A percentile compares a stretch with the other conserved stretches of the same genome.
These are phyloP conservation scores for Zaprionus gabonicus DNA, from an alignment of 1,140 invertebrate species.

Conservation along the genomic window DNA sequence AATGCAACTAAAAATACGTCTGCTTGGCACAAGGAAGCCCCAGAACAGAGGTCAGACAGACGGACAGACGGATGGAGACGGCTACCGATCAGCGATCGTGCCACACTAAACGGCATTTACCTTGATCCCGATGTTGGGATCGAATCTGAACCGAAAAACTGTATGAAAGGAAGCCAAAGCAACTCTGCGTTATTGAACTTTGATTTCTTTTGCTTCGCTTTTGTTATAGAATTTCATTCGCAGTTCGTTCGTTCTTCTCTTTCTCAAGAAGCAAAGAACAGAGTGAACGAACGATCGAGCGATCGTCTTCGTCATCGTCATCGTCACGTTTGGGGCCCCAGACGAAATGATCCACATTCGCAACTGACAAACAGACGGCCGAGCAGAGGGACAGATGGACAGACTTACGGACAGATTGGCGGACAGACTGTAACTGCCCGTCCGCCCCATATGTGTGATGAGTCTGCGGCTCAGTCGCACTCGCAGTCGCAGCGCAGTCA, in stretches of 20 bases:
- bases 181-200: conserved; percentile 72
- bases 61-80: conserved; percentile 20
- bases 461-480: conserved; percentile 32
- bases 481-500: neutral
- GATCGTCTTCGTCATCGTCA: conserved; percentile 32
- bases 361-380: conserved; percentile 6
- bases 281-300: neutral
- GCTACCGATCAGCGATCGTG: conserved; percentile 76
- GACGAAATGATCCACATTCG: conserved; percentile 65
- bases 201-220: conserved; percentile 64
- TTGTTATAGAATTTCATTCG: conserved; percentile 77
- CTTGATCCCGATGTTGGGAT: conserved; percentile 64
- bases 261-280: conserved; percentile 60
- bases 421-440: conserved; percentile 1
- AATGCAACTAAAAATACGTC: conserved; percentile 29
- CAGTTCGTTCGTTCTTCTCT: conserved; percentile 45
- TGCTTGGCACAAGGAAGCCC: conserved; percentile 61
- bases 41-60: conserved; percentile 42
- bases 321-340: conserved; percentile 56
- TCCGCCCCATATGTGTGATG: conserved; percentile 68
- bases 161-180: conserved; percentile 62
- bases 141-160: conserved; percentile 22
- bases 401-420: neutral
- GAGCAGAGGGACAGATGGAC: neutral
- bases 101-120: conserved; percentile 81